Evolutionary conservation across 2,888 invertebrate species (phyloP).

Genomic region (Agriotes lineatus): DNA sequence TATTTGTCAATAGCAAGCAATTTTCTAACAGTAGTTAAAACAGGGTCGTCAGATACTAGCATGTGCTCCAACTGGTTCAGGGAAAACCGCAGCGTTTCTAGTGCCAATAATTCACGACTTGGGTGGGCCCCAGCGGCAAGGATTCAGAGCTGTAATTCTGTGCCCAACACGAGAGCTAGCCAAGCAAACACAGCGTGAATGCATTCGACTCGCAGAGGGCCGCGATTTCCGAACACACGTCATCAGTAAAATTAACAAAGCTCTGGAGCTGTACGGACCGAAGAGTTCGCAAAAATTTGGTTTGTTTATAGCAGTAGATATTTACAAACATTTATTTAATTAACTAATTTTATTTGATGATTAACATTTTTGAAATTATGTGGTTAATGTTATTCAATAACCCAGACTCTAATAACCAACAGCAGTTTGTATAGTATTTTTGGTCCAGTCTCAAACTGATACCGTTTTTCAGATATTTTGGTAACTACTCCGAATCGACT

Average conservation of each 20-base stretch:
- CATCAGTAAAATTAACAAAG: conserved; percentile 83
- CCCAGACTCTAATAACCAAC: no score
- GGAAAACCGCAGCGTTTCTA: conserved; percentile 96
- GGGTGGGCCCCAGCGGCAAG: conserved; percentile 76
- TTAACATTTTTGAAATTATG: no score
- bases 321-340: not conserved
- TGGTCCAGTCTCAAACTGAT: no score
- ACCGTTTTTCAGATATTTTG: conserved; percentile 79
- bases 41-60: conserved; percentile 87
- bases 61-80: conserved; percentile 97
- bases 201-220: conserved; percentile 79
- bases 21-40: conserved; percentile 25
- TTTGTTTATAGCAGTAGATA: no score
- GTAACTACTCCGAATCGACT: conserved; percentile 96
- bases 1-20: conserved; percentile 61
- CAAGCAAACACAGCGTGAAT: conserved; percentile 89
- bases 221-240: conserved; percentile 81
- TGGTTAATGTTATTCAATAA: no score
- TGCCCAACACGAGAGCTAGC: conserved; percentile 96
- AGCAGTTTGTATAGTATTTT: no score
- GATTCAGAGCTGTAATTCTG: conserved; percentile 88
- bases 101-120: conserved; percentile 88
- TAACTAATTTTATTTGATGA: conserved; percentile 35
- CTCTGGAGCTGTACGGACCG: conserved; percentile 78
- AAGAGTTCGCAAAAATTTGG: conserved; percentile 84